phyloP scores from a whole-genome alignment of 1,140 invertebrate species.

The Metaphire vulgaris region DNA sequence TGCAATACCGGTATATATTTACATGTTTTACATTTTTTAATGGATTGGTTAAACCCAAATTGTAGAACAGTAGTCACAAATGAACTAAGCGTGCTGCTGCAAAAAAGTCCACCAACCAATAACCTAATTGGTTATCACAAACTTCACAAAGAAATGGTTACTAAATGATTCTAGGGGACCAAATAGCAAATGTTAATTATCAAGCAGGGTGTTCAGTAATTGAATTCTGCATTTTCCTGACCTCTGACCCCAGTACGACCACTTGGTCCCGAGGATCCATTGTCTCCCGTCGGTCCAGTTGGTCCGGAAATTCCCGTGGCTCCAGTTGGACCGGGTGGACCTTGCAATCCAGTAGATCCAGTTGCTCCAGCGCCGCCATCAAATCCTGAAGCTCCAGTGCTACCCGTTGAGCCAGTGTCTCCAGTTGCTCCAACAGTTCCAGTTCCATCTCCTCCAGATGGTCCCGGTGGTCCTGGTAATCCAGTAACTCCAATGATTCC shows the following conservation, averaged over 20 bases:
- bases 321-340: conserved; percentile 16
- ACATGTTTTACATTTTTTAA: too few relatives aligned
- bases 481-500: conserved; percentile 10
- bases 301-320: conserved; percentile 22
- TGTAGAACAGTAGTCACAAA: too few relatives aligned
- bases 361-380: conserved; percentile 7
- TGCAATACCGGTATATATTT: too few relatives aligned
- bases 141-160: too few relatives aligned
- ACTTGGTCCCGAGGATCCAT: conserved; percentile 17
- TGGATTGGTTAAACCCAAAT: too few relatives aligned
- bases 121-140: too few relatives aligned
- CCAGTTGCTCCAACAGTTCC: conserved; percentile 12
- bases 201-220: too few relatives aligned
- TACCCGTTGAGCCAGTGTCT: background rate
- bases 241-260: conserved; percentile 16
- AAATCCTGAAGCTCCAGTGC: conserved; percentile 5
- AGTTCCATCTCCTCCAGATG: conserved; percentile 11
- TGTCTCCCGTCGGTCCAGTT: conserved; percentile 21
- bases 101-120: too few relatives aligned
- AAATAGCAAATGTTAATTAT: too few relatives aligned
- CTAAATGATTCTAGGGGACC: too few relatives aligned
- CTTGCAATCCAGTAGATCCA: conserved; percentile 2
- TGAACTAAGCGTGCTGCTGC: too few relatives aligned
- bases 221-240: too few relatives aligned
- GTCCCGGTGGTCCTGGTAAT: conserved; percentile 33